phyloP scores from a whole-genome alignment of 2,888 invertebrate genomes.

The Physocephala rufipes region DNA sequence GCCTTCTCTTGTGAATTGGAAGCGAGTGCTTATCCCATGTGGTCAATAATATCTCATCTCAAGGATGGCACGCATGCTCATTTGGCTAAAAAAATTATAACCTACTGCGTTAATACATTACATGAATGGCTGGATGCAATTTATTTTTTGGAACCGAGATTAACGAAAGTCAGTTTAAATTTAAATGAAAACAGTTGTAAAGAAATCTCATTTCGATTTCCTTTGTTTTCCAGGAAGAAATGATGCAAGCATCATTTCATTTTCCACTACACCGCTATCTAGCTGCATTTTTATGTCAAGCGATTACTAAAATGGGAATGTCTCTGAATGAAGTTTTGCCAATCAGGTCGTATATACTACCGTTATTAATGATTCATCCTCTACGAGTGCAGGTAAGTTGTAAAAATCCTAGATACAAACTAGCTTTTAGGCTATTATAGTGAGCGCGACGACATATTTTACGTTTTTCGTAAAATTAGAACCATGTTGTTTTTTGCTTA shows the following conservation, averaged over 20 bases:
- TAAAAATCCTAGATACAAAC: too few relatives aligned
- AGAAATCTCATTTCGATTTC: slow-evolving; percentile 13
- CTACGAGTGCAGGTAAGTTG: slow-evolving; percentile 86
- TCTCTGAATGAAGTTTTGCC: slow-evolving; percentile 83
- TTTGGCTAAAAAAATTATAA: slow-evolving; percentile 79
- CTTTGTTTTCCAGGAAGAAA: slow-evolving; percentile 71
- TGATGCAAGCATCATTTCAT: slow-evolving; percentile 93
- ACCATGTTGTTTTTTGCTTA: too few relatives aligned
- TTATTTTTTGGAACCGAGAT: slow-evolving; percentile 74
- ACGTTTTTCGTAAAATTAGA: too few relatives aligned
- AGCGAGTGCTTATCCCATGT: slow-evolving; percentile 97
- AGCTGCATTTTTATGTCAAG: slow-evolving; percentile 86
- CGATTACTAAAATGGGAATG: slow-evolving; percentile 81
- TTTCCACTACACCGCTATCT: slow-evolving; percentile 95
- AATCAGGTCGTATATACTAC: slow-evolving; percentile 77
- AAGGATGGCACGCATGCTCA: slow-evolving; percentile 77
- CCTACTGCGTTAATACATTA: slow-evolving; percentile 80
- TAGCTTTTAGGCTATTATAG: too few relatives aligned
- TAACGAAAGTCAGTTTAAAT: slow-evolving; percentile 59
- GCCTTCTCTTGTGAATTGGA: slow-evolving; percentile 98
- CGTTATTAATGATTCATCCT: slow-evolving; percentile 89
- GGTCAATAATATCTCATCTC: slow-evolving; percentile 92
- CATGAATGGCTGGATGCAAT: slow-evolving; percentile 91
- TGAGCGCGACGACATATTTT: too few relatives aligned
- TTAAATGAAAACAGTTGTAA: not conserved